Evolutionary conservation across 2,113 vertebrate genomes (phyloP).

Genomic region (Notechis scutatus): DNA sequence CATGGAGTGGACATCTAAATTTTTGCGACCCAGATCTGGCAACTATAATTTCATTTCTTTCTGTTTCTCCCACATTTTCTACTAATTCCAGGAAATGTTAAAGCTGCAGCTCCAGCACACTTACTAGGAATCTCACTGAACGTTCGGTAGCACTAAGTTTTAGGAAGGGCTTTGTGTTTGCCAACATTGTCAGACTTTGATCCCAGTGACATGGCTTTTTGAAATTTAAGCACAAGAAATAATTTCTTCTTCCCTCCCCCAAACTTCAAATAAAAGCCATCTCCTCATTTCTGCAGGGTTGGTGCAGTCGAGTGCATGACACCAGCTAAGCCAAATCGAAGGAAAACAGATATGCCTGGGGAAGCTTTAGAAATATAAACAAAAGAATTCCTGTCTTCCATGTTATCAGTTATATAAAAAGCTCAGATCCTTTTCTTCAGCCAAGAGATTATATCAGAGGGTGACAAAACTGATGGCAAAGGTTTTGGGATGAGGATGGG

Average conservation of each 20-base stretch:
- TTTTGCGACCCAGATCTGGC: not conserved
- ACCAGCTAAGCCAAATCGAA: slow-evolving; percentile 28
- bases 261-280: accelerated
- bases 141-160: not conserved
- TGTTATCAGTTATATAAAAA: slow-evolving; percentile 30
- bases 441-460: not conserved
- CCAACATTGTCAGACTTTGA: slow-evolving; percentile 4
- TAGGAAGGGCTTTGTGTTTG: not conserved
- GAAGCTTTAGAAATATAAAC: slow-evolving; percentile 34
- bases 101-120: not conserved
- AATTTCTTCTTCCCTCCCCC: not conserved
- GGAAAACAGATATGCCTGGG: not conserved
- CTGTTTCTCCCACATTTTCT: not conserved
- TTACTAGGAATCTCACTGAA: not conserved
- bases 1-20: not conserved
- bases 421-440: not conserved
- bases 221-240: slow-evolving; percentile 30
- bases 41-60: not conserved
- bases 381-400: slow-evolving; percentile 31
- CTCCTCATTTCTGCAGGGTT: accelerated
- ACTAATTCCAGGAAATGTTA: not conserved
- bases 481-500: not conserved
- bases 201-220: slow-evolving; percentile 16
- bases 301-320: not conserved
- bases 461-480: not conserved